Evolutionary conservation across 2,888 invertebrate genomes (phyloP), one percentile per base, ranked within the genome.

Genomic region (Cyclophora albipunctata): DNA sequence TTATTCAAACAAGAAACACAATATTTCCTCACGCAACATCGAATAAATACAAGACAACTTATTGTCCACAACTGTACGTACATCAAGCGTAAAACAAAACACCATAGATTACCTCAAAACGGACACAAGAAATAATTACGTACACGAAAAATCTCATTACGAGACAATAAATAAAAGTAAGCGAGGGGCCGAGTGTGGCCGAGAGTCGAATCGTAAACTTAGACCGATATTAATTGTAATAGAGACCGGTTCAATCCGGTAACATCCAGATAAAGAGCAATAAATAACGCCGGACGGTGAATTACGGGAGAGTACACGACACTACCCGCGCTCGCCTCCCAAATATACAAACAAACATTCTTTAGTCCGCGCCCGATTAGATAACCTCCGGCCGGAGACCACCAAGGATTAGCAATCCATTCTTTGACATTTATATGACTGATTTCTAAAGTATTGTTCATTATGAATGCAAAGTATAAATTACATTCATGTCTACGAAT

Each of bases 151-250:
- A 60, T 50, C 60, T 71, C 69, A 73, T 71, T 73, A 69, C 67
- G 40, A 50, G 40, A 50, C 63, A 53, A 73, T 75, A 74, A 74
- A 74, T 74, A 70, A 67, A 59, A 50, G 45, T 45, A 55, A 50
- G 61, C 63, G 60, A 47, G 49, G 48, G 58, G 59, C 60, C 50
- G 53, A 53, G 55, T 60, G 54, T 60, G 59, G 51, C 59, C 62
- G 63, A 37, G 33, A 63, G 59, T 62, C 57, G 54, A 64, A 62
- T 62, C 53, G 59, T 53, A 57, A 67, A 60, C 67, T 54, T 58
- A 62, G 58, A 64, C 59, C 58, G 55, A 62, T 71, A 69, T 72
- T 71, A 71, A 68, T 72, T 67, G 70, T 69, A 71, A 71, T 66
- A 55, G 64, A 67, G 59, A 65, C 68, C 65, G 62, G 64, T 58